Conservation (phyloP, 2,113 vertebrate genomes). For the Atlantisia rogersi region DNA sequence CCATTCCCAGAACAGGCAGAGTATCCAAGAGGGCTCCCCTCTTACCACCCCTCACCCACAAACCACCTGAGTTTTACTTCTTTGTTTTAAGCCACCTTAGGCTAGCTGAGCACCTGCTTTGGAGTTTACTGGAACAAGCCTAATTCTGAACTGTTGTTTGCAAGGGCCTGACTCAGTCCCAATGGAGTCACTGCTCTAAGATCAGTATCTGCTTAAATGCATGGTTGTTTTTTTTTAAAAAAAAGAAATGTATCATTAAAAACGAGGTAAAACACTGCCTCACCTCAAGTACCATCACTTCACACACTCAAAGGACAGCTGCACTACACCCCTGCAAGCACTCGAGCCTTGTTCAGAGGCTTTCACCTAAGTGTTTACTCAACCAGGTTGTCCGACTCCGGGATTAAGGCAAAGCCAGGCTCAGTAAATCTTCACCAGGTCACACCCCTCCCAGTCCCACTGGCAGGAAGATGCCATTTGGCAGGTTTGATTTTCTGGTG, state of each 20-base stretch:
- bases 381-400: not conserved
- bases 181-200: not conserved
- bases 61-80: not conserved
- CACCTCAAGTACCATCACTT: not conserved
- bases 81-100: not conserved
- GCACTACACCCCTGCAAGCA: not conserved
- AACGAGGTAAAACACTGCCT: constrained; percentile 21
- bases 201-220: not conserved
- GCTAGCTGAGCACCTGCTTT: not conserved
- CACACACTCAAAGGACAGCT: not conserved
- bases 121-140: not conserved
- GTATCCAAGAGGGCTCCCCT: not conserved
- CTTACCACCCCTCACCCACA: not conserved
- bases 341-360: not conserved
- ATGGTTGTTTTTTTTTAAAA: not conserved
- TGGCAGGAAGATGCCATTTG: not conserved
- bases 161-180: not conserved
- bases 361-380: not conserved
- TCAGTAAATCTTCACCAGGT: not conserved
- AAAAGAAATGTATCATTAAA: constrained; percentile 20
- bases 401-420: not conserved
- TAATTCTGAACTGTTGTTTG: not conserved
- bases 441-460: not conserved
- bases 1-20: not conserved
- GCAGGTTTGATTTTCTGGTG: not conserved